A percentile compares a stretch with the other conserved stretches of the same genome.
Evolutionary conservation across 2,797 vertebrate genomes (phyloP).

Genomic region (Acipenser ruthenus): DNA sequence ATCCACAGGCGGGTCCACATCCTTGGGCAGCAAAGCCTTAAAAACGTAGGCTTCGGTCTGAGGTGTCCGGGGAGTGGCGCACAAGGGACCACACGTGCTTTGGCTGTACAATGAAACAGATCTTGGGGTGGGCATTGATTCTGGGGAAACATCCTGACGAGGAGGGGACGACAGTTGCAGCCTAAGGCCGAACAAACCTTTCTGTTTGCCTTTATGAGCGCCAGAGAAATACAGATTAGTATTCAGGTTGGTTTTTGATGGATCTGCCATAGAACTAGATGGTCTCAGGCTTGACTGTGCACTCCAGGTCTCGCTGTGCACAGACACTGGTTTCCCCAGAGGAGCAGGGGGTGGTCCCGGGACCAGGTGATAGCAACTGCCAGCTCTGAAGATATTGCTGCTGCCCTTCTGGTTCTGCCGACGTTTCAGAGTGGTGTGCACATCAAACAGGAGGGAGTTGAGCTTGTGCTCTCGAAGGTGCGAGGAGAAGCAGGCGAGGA

Average conservation of each 20-base stretch:
- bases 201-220: slow-evolving; percentile 27
- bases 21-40: slow-evolving; percentile 33
- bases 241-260: slow-evolving; percentile 4
- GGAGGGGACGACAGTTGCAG: slow-evolving; percentile 32
- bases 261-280: neutral
- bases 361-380: slow-evolving; percentile 58
- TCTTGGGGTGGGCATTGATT: neutral
- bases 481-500: slow-evolving; percentile 69
- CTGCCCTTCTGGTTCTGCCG: slow-evolving; percentile 52
- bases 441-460: slow-evolving; percentile 81
- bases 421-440: slow-evolving; percentile 75
- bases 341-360: slow-evolving; percentile 28
- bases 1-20: slow-evolving; percentile 50
- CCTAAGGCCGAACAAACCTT: slow-evolving; percentile 73
- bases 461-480: slow-evolving; percentile 71
- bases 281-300: slow-evolving; percentile 12
- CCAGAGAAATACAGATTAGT: slow-evolving; percentile 27
- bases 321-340: slow-evolving; percentile 21
- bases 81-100: slow-evolving; percentile 11
- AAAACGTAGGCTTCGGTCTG: slow-evolving; percentile 35
- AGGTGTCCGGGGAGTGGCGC: slow-evolving; percentile 18
- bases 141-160: neutral
- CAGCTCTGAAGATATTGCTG: slow-evolving; percentile 67
- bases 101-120: slow-evolving; percentile 20
- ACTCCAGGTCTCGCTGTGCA: slow-evolving; percentile 28